phyloP scores from a whole-genome alignment of 2,113 vertebrate genomes.

The Sylvicapra grimmia region DNA sequence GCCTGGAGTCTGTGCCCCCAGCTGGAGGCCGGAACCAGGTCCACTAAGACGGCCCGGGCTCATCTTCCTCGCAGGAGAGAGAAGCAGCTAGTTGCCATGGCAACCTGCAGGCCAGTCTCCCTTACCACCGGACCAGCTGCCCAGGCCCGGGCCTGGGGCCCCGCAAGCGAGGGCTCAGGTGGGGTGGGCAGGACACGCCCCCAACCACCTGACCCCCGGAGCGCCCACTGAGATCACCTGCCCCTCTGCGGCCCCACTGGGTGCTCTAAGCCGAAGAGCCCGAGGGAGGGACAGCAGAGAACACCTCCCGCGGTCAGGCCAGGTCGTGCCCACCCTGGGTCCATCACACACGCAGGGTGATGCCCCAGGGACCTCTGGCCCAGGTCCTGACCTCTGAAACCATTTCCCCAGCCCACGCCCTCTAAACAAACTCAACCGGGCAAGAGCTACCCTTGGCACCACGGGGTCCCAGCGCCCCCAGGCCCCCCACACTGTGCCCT shows the following conservation, averaged over 20 bases:
- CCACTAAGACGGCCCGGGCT: accelerated
- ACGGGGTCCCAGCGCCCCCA: background rate
- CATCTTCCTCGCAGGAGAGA: background rate
- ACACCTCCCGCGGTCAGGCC: background rate
- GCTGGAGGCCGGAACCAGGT: background rate
- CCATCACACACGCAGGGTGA: accelerated
- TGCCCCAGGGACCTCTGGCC: background rate
- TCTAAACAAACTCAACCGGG: background rate
- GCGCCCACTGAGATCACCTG: accelerated
- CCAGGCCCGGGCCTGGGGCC: accelerated
- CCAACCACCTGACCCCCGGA: accelerated
- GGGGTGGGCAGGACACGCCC: background rate
- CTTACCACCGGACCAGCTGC: background rate
- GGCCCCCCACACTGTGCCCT: accelerated
- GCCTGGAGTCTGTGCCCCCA: background rate
- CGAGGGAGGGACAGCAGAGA: accelerated
- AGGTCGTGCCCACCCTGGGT: no score
- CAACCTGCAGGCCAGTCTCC: background rate
- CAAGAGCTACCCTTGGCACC: background rate
- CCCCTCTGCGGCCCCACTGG: accelerated
- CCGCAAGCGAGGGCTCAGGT: accelerated
- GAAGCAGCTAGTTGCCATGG: background rate
- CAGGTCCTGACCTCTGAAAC: background rate
- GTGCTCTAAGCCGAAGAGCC: background rate
- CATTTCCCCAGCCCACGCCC: background rate